A percentile compares a stretch with the other conserved stretches of the same genome.
Conservation (phyloP, 1,140 invertebrate species). For the Theocolax elegans region DNA sequence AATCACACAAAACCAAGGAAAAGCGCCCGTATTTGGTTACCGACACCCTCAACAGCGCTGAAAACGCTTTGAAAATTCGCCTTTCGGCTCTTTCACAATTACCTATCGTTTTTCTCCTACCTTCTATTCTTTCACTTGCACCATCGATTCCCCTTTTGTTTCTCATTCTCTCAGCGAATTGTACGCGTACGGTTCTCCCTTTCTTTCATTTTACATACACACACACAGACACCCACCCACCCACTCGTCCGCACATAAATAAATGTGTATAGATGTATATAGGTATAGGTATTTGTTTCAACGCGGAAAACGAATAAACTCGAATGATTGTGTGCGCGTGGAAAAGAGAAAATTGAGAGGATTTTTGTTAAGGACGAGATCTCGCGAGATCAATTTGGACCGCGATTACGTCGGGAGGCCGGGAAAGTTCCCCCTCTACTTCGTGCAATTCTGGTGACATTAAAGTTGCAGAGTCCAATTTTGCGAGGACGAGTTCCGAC, state of each 20-base stretch:
- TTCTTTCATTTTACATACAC: background rate
- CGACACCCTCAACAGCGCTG: no score
- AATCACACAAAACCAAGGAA: no score
- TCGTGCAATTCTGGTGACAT: constrained; percentile 14
- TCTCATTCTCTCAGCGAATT: background rate
- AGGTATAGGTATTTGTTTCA: constrained; percentile 3
- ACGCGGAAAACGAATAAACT: constrained; percentile 12
- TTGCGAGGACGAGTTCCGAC: background rate
- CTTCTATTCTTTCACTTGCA: background rate
- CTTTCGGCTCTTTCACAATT: background rate
- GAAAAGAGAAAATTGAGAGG: background rate
- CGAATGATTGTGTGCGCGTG: constrained; percentile 15
- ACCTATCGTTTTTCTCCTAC: background rate
- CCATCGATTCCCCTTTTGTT: background rate
- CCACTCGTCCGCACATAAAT: no score
- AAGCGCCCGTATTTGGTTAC: no score
- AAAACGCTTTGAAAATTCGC: background rate
- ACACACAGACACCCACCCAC: no score
- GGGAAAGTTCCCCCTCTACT: background rate
- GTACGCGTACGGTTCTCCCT: background rate
- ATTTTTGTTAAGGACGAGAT: constrained; percentile 4
- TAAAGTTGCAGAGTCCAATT: constrained; percentile 35
- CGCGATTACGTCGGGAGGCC: background rate
- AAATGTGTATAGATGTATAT: no score
- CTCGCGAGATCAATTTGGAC: constrained; percentile 31